phyloP scores from a whole-genome alignment of 2,797 vertebrate species.

The Lemur catta region DNA sequence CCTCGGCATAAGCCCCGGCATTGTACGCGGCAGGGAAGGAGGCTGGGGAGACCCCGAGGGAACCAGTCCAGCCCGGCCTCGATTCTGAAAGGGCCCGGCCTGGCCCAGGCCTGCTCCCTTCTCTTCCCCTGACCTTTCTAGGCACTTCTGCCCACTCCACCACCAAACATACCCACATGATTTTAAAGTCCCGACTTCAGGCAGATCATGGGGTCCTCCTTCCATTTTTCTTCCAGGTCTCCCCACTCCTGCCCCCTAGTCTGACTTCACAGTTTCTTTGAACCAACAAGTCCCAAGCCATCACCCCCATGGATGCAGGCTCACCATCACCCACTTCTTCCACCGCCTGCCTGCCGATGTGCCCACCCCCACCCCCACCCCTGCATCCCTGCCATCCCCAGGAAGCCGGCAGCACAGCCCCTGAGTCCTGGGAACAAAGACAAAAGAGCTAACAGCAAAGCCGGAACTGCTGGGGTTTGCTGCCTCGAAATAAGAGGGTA shows the following conservation, averaged over 20 bases:
- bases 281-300: conserved; percentile 33
- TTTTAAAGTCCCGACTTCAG: not conserved
- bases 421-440: conserved; percentile 77
- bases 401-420: conserved; percentile 73
- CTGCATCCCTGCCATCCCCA: conserved; percentile 65
- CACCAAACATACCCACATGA: not conserved
- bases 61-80: conserved; percentile 9
- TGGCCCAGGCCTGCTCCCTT: not conserved
- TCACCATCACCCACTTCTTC: conserved; percentile 26
- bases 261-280: conserved; percentile 6
- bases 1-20: conserved; percentile 63
- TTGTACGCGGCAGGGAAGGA: conserved; percentile 35
- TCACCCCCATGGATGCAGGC: not conserved
- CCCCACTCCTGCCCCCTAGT: not conserved
- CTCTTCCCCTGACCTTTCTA: not conserved
- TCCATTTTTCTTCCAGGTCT: not conserved
- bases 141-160: not conserved
- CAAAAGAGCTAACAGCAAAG: conserved; percentile 76
- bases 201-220: not conserved
- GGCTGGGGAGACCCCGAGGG: conserved; percentile 8
- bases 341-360: not conserved
- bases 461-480: conserved; percentile 77
- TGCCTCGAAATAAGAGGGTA: conserved; percentile 73
- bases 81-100: conserved; percentile 42
- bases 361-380: conserved; percentile 48